Evolutionary conservation across 2,797 vertebrate genomes (phyloP).

Genomic region (Hemibagrus guttatus): DNA sequence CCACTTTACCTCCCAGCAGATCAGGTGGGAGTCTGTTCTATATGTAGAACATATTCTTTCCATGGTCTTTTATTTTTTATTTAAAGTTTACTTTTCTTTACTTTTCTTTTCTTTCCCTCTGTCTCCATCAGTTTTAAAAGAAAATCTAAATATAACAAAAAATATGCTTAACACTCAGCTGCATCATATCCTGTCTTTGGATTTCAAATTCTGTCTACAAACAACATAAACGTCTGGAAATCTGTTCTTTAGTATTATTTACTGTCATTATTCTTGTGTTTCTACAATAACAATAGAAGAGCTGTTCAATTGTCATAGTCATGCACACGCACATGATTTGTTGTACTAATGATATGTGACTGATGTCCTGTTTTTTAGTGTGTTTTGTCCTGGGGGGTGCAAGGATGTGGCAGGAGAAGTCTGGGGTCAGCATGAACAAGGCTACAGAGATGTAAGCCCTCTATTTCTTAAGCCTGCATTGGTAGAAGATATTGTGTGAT

Average conservation of each 20-base stretch:
- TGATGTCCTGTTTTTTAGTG: constrained; percentile 67
- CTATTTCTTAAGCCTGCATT: not conserved
- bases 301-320: not conserved
- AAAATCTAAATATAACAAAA: not conserved
- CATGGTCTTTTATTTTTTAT: not conserved
- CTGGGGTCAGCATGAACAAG: constrained; percentile 80
- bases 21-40: constrained; percentile 73
- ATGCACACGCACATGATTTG: not conserved
- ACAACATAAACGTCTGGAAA: not conserved
- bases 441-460: constrained; percentile 86
- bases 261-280: not conserved
- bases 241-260: not conserved
- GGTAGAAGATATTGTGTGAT: not conserved
- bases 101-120: not conserved
- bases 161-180: not conserved
- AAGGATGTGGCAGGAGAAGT: constrained; percentile 80
- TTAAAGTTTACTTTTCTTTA: not conserved
- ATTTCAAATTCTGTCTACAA: not conserved
- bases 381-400: constrained; percentile 87
- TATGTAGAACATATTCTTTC: no score
- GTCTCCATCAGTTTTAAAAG: not conserved
- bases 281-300: not conserved
- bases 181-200: not conserved
- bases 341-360: constrained; percentile 4
- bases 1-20: constrained; percentile 72